A percentile compares a stretch with the other conserved stretches of the same genome.
Conservation (phyloP, 2,113 vertebrate genomes). For the Lutjanus erythropterus region DNA sequence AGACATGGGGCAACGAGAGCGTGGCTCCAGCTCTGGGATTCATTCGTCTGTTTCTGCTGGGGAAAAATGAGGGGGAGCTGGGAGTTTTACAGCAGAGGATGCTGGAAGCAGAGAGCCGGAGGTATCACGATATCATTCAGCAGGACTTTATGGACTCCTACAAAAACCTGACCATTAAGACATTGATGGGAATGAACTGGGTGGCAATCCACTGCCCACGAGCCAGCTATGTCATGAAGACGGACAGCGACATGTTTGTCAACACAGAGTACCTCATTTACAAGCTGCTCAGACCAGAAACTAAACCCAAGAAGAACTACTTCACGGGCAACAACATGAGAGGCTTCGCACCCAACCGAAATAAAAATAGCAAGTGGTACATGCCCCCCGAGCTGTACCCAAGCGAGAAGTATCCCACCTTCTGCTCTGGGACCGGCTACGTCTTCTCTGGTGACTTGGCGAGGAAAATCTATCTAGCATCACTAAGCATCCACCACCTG, state of each 20-base stretch:
- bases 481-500: slow-evolving; percentile 89
- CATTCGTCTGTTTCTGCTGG: slow-evolving; percentile 91
- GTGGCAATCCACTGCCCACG: slow-evolving; percentile 91
- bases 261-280: slow-evolving; percentile 96
- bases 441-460: slow-evolving; percentile 97
- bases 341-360: slow-evolving; percentile 92
- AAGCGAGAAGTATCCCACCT: slow-evolving; percentile 92
- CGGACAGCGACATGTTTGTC: slow-evolving; percentile 98
- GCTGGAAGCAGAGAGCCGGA: slow-evolving; percentile 90
- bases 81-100: slow-evolving; percentile 84
- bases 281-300: slow-evolving; percentile 91
- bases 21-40: slow-evolving; percentile 86
- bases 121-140: slow-evolving; percentile 93
- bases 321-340: slow-evolving; percentile 97
- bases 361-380: slow-evolving; percentile 97
- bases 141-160: slow-evolving; percentile 96
- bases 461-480: slow-evolving; percentile 91
- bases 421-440: slow-evolving; percentile 98
- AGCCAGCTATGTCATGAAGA: slow-evolving; percentile 95
- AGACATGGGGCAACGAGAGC: slow-evolving; percentile 96
- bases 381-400: slow-evolving; percentile 94
- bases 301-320: slow-evolving; percentile 88
- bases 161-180: slow-evolving; percentile 97
- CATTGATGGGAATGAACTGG: slow-evolving; percentile 99
- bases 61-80: slow-evolving; percentile 84